phyloP scores from a whole-genome alignment of 2,888 invertebrate species.

The Esperia sulphurella region DNA sequence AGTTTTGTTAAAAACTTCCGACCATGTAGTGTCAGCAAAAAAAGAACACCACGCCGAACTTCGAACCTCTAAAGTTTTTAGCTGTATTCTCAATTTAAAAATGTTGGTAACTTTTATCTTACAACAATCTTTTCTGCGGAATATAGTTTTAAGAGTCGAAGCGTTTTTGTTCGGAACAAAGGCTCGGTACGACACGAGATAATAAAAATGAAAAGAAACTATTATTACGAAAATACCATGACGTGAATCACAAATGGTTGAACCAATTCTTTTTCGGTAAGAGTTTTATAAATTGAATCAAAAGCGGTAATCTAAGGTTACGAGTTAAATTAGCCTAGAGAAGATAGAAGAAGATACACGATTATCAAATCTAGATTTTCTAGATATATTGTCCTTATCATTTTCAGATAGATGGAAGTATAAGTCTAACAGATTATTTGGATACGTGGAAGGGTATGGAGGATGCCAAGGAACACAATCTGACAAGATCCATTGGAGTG shows the following conservation, averaged over 20 bases:
- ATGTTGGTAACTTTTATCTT: slow-evolving; percentile 17
- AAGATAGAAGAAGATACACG: too few species aligned
- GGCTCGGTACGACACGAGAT: neutral
- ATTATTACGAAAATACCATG: slow-evolving; percentile 1
- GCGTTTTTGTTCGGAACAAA: slow-evolving; percentile 15
- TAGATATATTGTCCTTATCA: too few species aligned
- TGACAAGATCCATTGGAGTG: slow-evolving; percentile 88
- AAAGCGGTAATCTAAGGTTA: too few species aligned
- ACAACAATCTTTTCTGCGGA: slow-evolving; percentile 18
- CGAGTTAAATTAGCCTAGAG: too few species aligned
- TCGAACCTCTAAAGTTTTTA: slow-evolving; percentile 19
- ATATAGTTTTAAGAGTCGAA: slow-evolving; percentile 20
- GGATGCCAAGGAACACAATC: slow-evolving; percentile 82
- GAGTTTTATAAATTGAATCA: too few species aligned
- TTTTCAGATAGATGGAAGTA: slow-evolving; percentile 52
- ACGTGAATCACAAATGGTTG: slow-evolving; percentile 4
- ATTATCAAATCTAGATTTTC: too few species aligned
- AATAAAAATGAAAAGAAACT: neutral
- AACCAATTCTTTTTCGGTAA: slow-evolving; percentile 7
- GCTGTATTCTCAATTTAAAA: slow-evolving; percentile 25
- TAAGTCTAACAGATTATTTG: slow-evolving; percentile 84
- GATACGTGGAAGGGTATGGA: slow-evolving; percentile 92
- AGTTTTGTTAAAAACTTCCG: neutral
- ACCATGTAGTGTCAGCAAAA: slow-evolving; percentile 17
- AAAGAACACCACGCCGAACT: slow-evolving; percentile 13